Base-by-base conservation (phyloP, 2,888 invertebrate species). In the Choristoneura rosaceana region DNA sequence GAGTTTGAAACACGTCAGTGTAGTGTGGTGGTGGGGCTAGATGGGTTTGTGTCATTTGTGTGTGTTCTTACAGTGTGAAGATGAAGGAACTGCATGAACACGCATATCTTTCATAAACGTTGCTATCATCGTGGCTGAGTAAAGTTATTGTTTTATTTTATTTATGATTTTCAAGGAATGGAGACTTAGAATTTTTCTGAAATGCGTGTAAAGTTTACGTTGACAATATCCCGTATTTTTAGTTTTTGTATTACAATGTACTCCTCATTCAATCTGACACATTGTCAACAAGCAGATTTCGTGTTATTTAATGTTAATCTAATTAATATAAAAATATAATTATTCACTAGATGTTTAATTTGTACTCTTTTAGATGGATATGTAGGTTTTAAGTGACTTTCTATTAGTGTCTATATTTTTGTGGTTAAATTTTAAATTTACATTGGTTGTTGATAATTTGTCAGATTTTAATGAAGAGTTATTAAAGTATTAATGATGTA, bases 371-470 rank as follows among this genome's bases (percentile, higher is more conserved):
- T 17, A 17, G 52, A 14, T 25, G 2, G 25, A 25, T 0, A 38
- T 38, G 7, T 52, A 52, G 15, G 52, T 52, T 17, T 52, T 52
- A 15, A 52, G 14, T 52, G 15, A 50, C 2, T 25, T 25, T 25
- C 25, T 25, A 25, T 25, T 25, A 25, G 25, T 52, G 52, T 52
- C 52, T 52, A 52, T 52, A 52, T 52, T 52, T 52, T 52, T 52
- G 17, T 52, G 52, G 15, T 52, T 52, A 15, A n/a, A 52, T 52
- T 8, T 52, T 17, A 17, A 17, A 52, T 17, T 52, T 52, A 50
- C 15, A 1, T 50, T 17, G 25, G 1, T 10, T 55, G 25, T 25
- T 55, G 12, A 55, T 55, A 55, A 25, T 55, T 55, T 25, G 55
- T 25, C 55, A 55, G 55, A 55, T 55, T 55, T 10, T 3, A 55